These are phyloP conservation scores for Fukomys damarensis DNA, from an alignment of 2,113 vertebrate species.

Conservation along the genomic window DNA sequence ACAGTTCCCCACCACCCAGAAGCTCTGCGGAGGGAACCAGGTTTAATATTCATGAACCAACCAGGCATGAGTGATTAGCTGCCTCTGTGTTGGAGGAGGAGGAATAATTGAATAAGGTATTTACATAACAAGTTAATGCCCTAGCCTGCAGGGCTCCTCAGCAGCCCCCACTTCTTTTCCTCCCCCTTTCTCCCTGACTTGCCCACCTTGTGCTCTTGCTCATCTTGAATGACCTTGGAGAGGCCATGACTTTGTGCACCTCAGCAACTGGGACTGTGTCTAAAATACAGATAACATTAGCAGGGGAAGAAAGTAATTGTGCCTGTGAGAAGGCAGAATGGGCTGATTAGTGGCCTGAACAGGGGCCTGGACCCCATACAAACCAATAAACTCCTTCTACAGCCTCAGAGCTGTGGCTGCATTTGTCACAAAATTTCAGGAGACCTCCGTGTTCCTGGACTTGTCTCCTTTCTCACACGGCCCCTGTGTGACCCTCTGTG, in stretches of 20 bases:
- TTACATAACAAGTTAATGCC: conserved; percentile 78
- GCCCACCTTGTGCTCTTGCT: background rate
- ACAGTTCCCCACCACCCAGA: background rate
- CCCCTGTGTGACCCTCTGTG: background rate
- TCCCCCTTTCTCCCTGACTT: background rate
- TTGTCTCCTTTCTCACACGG: background rate
- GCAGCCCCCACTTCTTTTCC: background rate
- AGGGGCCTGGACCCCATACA: background rate
- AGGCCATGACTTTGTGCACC: background rate
- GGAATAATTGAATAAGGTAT: conserved; percentile 74
- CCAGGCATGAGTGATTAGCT: conserved; percentile 75
- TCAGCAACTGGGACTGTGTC: background rate
- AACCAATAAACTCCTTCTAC: background rate
- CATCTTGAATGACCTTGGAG: background rate
- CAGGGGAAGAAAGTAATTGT: background rate
- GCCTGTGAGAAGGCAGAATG: background rate
- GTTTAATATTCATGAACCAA: conserved; percentile 76
- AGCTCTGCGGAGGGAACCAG: background rate
- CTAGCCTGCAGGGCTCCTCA: background rate
- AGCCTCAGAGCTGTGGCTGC: background rate
- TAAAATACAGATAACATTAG: background rate
- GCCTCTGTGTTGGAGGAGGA: conserved; percentile 50
- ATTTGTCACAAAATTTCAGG: background rate
- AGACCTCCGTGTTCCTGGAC: too few relatives aligned
- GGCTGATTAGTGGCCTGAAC: background rate